Conservation (phyloP, 2,113 vertebrate species). For the Muscicapa adusta region DNA sequence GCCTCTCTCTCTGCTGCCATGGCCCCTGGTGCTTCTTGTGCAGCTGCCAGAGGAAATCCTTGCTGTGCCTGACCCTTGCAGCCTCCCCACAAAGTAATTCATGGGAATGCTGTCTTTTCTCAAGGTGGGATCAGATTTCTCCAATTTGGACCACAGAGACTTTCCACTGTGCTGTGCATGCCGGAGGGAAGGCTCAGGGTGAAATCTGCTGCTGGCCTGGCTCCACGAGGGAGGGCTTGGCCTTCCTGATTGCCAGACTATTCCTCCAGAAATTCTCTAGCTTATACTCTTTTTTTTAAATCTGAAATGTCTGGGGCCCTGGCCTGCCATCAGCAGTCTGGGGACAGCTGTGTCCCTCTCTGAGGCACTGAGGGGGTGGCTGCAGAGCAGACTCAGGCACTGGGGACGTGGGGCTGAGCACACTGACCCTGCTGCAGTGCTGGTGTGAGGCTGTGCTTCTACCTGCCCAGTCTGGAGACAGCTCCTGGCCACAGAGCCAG, state of each 20-base stretch:
- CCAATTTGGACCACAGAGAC: neutral
- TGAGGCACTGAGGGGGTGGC: neutral
- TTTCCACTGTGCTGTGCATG: neutral
- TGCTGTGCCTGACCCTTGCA: neutral
- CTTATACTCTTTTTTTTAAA: neutral
- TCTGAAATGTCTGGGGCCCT: neutral
- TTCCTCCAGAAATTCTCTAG: neutral
- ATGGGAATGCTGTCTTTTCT: neutral
- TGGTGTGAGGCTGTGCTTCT: neutral
- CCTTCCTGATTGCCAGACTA: neutral
- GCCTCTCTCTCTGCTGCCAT: neutral
- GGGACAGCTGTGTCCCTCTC: neutral
- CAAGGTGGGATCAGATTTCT: neutral
- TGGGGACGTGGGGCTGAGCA: neutral
- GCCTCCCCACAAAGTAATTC: neutral
- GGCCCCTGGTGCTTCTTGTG: neutral
- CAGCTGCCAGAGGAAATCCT: slow-evolving; percentile 15
- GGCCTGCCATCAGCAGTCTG: neutral
- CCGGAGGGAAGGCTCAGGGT: neutral
- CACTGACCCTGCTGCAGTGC: neutral
- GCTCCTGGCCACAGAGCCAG: neutral
- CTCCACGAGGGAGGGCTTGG: neutral
- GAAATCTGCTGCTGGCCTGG: neutral
- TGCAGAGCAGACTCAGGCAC: accelerated
- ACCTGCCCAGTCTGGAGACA: neutral